A percentile compares a stretch with the other conserved stretches of the same genome.
Conservation (phyloP, 2,888 invertebrate species). For the Heliconius erato region DNA sequence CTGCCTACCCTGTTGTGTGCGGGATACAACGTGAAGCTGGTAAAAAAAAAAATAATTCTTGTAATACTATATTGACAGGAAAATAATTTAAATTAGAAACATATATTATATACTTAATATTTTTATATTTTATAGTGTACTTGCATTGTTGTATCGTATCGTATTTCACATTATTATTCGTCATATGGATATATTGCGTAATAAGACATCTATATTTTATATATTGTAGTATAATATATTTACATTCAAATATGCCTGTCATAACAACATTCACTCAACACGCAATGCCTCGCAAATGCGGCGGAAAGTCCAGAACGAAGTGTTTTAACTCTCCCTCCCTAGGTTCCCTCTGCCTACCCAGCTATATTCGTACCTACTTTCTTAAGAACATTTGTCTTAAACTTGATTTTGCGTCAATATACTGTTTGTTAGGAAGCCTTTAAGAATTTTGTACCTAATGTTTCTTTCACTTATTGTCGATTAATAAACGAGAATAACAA, state of each 20-base stretch:
- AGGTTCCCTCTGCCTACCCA: no score
- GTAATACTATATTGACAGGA: neutral
- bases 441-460: neutral
- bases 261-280: neutral
- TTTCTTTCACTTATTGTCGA: neutral
- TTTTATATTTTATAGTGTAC: neutral
- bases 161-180: neutral
- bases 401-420: neutral
- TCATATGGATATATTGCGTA: neutral
- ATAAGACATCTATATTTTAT: neutral
- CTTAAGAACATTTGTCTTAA: neutral
- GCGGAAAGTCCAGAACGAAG: no score
- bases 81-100: neutral
- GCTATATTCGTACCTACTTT: no score
- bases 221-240: conserved; percentile 4
- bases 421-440: neutral
- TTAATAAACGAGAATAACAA: neutral
- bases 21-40: no score
- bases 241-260: conserved; percentile 12
- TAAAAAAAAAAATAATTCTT: neutral
- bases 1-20: no score
- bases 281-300: no score
- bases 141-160: neutral
- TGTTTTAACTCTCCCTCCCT: no score
- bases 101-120: no score